Evolutionary conservation across 2,797 vertebrate genomes (phyloP).

Genomic region (Nyctalus aviator): DNA sequence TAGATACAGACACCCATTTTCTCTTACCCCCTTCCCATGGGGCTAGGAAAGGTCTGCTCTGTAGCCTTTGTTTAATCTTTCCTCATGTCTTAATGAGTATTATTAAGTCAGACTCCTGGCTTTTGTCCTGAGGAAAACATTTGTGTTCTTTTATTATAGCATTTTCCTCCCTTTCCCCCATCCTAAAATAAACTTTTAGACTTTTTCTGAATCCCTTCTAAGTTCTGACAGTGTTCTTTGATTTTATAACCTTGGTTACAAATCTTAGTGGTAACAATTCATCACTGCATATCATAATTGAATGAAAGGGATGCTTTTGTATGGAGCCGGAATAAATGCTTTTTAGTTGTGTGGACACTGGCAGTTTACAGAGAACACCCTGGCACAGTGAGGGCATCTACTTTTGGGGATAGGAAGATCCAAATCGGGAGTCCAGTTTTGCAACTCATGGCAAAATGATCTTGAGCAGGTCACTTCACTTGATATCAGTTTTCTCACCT

Average conservation of each 20-base stretch:
- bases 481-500: not conserved
- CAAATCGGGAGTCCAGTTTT: not conserved
- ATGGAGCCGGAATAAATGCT: not conserved
- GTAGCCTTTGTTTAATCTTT: not conserved
- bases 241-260: not conserved
- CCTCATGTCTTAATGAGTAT: not conserved
- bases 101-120: not conserved
- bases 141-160: not conserved
- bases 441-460: not conserved
- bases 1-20: not conserved
- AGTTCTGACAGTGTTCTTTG: not conserved
- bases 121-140: constrained; percentile 19
- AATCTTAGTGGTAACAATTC: constrained; percentile 1
- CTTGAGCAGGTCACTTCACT: not conserved
- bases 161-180: not conserved
- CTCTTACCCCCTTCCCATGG: not conserved
- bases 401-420: not conserved
- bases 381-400: not conserved
- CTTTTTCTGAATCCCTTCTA: not conserved
- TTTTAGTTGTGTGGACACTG: not conserved
- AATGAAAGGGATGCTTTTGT: not conserved
- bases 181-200: constrained; percentile 9
- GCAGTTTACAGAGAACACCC: not conserved
- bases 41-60: not conserved
- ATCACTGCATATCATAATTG: not conserved